phyloP scores from a whole-genome alignment of 2,113 vertebrate species.

The Phalacrocorax pelagicus region DNA sequence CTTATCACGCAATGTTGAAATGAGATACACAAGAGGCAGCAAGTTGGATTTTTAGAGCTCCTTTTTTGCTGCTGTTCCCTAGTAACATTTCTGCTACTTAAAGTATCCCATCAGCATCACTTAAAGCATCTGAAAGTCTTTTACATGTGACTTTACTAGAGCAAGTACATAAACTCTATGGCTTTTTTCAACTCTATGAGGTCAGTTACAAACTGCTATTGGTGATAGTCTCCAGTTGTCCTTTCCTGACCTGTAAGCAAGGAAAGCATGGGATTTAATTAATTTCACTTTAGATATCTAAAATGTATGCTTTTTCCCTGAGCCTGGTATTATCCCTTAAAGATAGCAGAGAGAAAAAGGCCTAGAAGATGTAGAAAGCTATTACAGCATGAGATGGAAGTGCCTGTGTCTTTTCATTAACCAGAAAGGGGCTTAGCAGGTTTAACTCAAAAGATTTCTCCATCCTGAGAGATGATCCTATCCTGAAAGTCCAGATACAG shows the following conservation, averaged over 20 bases:
- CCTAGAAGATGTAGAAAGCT: neutral
- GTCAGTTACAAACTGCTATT: neutral
- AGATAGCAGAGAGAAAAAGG: neutral
- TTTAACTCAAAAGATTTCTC: neutral
- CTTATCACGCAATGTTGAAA: neutral
- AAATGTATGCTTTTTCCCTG: neutral
- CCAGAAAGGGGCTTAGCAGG: neutral
- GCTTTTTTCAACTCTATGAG: neutral
- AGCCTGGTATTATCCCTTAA: neutral
- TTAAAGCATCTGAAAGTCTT: neutral
- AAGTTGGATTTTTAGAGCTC: neutral
- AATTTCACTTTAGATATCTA: neutral
- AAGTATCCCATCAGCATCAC: neutral
- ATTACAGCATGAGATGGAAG: neutral
- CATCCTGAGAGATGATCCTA: neutral
- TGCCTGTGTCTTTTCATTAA: neutral
- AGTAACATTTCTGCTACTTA: neutral
- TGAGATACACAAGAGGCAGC: neutral
- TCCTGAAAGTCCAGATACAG: neutral
- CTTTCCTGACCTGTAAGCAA: neutral
- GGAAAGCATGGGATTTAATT: neutral
- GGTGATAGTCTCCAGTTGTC: neutral
- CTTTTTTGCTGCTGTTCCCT: neutral
- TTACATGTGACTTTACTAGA: fast-evolving
- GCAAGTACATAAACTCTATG: neutral